Base-by-base conservation (phyloP, 2,888 invertebrate species). In the Nymphalis c-album region DNA sequence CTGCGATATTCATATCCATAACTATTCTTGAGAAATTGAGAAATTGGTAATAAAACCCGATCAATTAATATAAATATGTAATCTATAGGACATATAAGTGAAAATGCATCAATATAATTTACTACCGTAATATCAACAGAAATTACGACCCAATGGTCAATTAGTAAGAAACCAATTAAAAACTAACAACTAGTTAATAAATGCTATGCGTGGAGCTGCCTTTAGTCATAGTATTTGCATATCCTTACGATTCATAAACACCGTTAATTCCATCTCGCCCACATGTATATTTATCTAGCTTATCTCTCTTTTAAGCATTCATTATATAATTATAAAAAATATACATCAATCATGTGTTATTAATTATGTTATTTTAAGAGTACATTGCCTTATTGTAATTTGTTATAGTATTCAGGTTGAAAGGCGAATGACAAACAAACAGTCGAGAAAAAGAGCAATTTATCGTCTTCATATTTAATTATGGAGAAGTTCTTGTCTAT, bases 241-340 rank as follows among this genome's bases (percentile, higher is more conserved):
- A 26, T 64, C 22, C 48, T 48, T n/a, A 17, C 35, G 22, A 26
- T 50, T 35, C 22, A 59, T 51, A 62, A 61, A 57, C 60, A 45
- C 61, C 51, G 59, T 70, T 67, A 59, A 59, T 53, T 40, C 20
- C 46, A 51, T 47, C 59, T 58, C 40, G 7, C 18, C 45, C 20
- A 59, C 67, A 64, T 67, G 48, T 55, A 47, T 53, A 67, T 67
- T 59, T 58, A 70, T 70, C 62, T 68, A 47, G 58, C 64, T 67
- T 64, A 67, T 59, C 59, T 67, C 69, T 67, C 18, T 47, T 66
- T 55, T 20, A 60, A 60, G 20, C 18, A 60, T 20, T 60, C 16
- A 60, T 26, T 47, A 60, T 55, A 55, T 66, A 45, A 59, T 40
- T 58, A 16, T 22, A 16, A 26, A 22, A 64, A 64, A 18, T 50